These are phyloP conservation scores for Falco novaeseelandiae DNA, from an alignment of 2,797 vertebrate species.

Conservation along the genomic window DNA sequence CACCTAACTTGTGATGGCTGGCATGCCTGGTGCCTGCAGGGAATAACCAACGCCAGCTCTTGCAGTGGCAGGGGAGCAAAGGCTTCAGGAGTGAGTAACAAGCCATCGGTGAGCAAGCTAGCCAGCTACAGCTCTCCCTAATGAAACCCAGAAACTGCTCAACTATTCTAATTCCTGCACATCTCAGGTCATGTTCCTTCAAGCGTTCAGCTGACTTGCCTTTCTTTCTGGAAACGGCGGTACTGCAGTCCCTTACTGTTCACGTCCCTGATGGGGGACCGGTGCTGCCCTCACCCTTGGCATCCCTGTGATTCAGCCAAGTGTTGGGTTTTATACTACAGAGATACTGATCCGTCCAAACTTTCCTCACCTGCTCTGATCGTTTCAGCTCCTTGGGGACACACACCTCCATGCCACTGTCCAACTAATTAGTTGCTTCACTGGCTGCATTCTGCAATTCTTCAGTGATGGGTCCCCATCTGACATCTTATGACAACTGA, in stretches of 20 bases:
- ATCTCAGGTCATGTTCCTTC: constrained; percentile 44
- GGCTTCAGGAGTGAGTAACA: background rate
- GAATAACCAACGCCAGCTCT: fast-evolving
- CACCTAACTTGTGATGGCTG: background rate
- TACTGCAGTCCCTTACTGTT: background rate
- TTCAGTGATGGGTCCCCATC: constrained; percentile 74
- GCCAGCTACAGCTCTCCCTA: background rate
- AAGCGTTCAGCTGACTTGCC: constrained; percentile 47
- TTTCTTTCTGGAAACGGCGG: background rate
- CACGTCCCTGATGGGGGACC: background rate
- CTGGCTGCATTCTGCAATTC: constrained; percentile 75
- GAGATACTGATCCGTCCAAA: constrained; percentile 54
- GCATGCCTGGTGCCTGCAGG: background rate
- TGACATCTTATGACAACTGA: constrained; percentile 79
- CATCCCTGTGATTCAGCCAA: constrained; percentile 29
- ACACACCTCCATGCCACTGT: constrained; percentile 73
- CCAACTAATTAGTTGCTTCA: constrained; percentile 80
- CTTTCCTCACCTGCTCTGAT: constrained; percentile 76
- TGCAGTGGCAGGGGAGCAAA: background rate
- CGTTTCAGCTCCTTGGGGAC: constrained; percentile 65
- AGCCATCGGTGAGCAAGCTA: background rate
- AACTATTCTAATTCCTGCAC: constrained; percentile 12
- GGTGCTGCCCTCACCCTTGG: background rate
- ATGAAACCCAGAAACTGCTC: constrained; percentile 20
- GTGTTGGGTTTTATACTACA: constrained; percentile 21